phyloP scores from a whole-genome alignment of 2,888 invertebrate species.

The Epinotia ramella region DNA sequence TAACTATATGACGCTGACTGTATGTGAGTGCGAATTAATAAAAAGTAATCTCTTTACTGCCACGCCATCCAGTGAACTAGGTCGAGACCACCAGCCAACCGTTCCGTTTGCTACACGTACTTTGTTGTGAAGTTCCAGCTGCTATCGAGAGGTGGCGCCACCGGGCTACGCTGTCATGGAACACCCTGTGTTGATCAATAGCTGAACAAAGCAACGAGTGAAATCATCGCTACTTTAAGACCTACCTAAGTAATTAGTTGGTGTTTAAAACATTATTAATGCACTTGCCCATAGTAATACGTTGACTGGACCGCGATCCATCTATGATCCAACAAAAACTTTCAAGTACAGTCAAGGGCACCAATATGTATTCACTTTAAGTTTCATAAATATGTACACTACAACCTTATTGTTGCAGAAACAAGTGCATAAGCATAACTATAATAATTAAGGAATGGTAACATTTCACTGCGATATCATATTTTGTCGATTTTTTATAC shows the following conservation, averaged over 20 bases:
- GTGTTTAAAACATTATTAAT: neutral
- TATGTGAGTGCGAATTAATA: too few relatives aligned
- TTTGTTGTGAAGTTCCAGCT: constrained; percentile 8
- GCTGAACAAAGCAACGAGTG: constrained; percentile 15
- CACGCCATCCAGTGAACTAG: constrained; percentile 16
- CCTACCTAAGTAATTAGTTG: neutral
- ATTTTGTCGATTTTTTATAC: too few relatives aligned
- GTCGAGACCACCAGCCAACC: neutral
- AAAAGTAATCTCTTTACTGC: neutral
- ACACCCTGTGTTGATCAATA: constrained; percentile 27
- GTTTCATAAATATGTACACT: too few relatives aligned
- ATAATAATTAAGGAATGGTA: too few relatives aligned
- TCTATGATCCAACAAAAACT: neutral
- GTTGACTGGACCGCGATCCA: neutral
- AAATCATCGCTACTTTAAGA: constrained; percentile 20
- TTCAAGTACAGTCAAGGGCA: neutral
- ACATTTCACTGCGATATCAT: too few relatives aligned
- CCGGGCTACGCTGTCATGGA: neutral
- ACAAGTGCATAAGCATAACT: too few relatives aligned
- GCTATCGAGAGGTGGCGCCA: constrained; percentile 23
- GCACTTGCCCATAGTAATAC: too few relatives aligned
- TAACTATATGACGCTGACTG: too few relatives aligned
- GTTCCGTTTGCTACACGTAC: neutral
- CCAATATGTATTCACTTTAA: too few relatives aligned
- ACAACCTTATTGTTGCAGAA: too few relatives aligned